Evolutionary conservation across 2,113 vertebrate species (phyloP).

Genomic region (Rhombomys opimus): DNA sequence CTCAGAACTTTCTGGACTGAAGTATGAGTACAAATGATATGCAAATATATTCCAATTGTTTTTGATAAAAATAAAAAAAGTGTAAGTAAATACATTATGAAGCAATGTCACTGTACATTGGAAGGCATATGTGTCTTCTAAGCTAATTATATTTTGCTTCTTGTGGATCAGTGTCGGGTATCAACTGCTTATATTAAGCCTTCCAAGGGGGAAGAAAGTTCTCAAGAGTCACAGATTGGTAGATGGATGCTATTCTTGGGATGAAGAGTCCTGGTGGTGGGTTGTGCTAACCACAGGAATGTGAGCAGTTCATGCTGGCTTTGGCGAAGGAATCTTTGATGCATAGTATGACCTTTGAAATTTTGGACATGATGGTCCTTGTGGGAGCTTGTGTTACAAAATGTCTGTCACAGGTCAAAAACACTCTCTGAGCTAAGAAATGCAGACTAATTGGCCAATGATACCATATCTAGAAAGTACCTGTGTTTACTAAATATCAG

Average conservation of each 20-base stretch:
- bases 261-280: constrained; percentile 20
- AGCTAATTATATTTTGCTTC: constrained; percentile 13
- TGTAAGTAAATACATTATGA: neutral
- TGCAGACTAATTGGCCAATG: constrained; percentile 61
- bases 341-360: constrained; percentile 63
- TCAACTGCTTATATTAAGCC: constrained; percentile 28
- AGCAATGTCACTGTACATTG: neutral
- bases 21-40: constrained; percentile 15
- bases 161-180: constrained; percentile 29
- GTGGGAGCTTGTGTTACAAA: constrained; percentile 26
- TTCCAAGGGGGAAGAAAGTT: constrained; percentile 19
- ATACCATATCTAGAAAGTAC: constrained; percentile 62
- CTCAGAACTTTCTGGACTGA: neutral
- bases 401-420: constrained; percentile 14
- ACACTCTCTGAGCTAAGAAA: constrained; percentile 55
- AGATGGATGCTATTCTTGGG: constrained; percentile 63
- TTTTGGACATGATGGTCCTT: constrained; percentile 17
- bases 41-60: constrained; percentile 16
- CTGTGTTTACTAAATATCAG: constrained; percentile 71
- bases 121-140: neutral
- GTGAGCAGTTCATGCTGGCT: constrained; percentile 61
- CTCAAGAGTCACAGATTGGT: neutral
- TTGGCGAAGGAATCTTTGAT: constrained; percentile 63
- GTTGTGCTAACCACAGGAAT: constrained; percentile 75
- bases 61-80: constrained; percentile 43